These are phyloP conservation scores for Shinisaurus crocodilurus DNA, from an alignment of 2,113 vertebrate genomes.

Conservation along the genomic window DNA sequence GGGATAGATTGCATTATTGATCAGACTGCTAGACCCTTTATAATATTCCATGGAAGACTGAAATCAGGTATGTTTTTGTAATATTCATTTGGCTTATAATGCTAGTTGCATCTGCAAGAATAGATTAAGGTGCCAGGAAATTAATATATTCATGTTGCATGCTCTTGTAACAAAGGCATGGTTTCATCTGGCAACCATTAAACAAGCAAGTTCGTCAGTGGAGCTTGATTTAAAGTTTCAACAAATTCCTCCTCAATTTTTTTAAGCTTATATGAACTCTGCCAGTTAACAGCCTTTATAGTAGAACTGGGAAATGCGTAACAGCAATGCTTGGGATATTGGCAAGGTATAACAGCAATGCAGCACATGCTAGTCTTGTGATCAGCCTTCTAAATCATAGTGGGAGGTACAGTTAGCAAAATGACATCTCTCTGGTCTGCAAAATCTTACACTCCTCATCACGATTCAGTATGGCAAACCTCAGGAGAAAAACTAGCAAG, in stretches of 20 bases:
- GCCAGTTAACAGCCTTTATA: slow-evolving; percentile 46
- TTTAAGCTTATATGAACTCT: slow-evolving; percentile 50
- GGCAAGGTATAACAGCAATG: slow-evolving; percentile 30
- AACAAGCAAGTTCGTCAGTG: slow-evolving; percentile 63
- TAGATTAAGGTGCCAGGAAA: slow-evolving; percentile 50
- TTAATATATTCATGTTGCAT: slow-evolving; percentile 56
- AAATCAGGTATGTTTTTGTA: slow-evolving; percentile 38
- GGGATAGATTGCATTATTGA: slow-evolving; percentile 23
- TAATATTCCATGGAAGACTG: slow-evolving; percentile 47
- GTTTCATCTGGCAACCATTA: slow-evolving; percentile 75
- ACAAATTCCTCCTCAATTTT: slow-evolving; percentile 53
- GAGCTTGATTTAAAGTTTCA: slow-evolving; percentile 64
- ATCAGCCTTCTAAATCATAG: slow-evolving; percentile 16
- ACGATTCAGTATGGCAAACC: background rate
- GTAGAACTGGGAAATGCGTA: slow-evolving; percentile 36
- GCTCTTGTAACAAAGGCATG: slow-evolving; percentile 61
- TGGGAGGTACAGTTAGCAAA: slow-evolving; percentile 30
- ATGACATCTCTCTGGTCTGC: background rate
- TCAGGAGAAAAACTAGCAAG: background rate
- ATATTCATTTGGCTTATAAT: slow-evolving; percentile 53
- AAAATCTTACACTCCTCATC: background rate
- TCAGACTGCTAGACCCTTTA: slow-evolving; percentile 42
- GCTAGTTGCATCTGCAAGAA: slow-evolving; percentile 59
- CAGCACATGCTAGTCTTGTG: background rate
- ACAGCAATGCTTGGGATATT: slow-evolving; percentile 45